Evolutionary conservation across 2,113 vertebrate species (phyloP), one percentile per base, ranked within the genome.

Genomic region (Prolemur simus): DNA sequence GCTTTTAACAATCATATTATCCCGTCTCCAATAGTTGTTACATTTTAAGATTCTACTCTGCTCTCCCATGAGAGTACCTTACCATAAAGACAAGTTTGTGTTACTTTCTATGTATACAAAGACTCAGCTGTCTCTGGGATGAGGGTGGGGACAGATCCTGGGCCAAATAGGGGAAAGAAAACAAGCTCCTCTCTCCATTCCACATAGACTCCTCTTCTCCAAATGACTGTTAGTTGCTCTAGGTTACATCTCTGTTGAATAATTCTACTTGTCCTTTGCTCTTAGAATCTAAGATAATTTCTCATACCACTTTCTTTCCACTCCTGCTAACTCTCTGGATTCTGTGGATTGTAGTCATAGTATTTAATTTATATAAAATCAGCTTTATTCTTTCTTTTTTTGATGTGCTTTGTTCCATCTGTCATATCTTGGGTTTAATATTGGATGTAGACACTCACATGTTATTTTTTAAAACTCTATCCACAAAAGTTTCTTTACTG

Each of bases 361-460:
- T 37, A 60, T 77, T 95, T 91, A 87, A 87, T 68, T 91, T 66
- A 89, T 32, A 85, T 89, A 73, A 91, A 90, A 96, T 32, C 11
- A 93, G 42, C 7, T 90, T 52, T 32, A 47, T 63, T 84, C 29
- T 90, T 63, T 85, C 7, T 83, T 60, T 71, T 71, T 58, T 8
- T 86, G 18, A 80, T 47, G 14, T 81, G 34, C 54, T 54, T 52
- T 45, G 34, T 88, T 39, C 32, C n/a, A 52, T 32, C 20, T 39
- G 32, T 73, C 32, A 58, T 52, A 93, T 39, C 47, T 74, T 91
- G 66, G 37, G 18, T 32, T 86, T 94, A 64, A 56, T 90, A 47
- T 32, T 80, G 21, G 23, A 52, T 89, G 76, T 66, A 69, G 42
- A 56, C 20, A 77, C 15, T 60, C 29, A 66, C 25, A 23, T 47